A percentile compares a stretch with the other conserved stretches of the same genome.
Evolutionary conservation across 2,888 invertebrate species (phyloP).

Genomic region (Chromoteleia sp.): DNA sequence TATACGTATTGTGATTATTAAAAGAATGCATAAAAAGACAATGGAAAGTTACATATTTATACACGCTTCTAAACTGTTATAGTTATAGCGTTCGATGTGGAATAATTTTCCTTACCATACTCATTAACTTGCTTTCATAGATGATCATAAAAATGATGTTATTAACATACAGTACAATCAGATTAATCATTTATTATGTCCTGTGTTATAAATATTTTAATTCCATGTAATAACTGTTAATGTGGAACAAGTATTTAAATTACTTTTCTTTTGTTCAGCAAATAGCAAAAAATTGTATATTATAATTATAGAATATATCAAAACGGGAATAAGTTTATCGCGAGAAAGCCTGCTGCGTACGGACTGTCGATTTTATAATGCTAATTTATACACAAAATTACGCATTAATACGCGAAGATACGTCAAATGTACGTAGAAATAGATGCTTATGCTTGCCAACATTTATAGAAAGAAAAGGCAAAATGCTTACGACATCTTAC

Average conservation of each 20-base stretch:
- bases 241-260: slow-evolving; percentile 38
- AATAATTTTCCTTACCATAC: slow-evolving; percentile 31
- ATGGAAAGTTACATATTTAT: slow-evolving; percentile 48
- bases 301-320: slow-evolving; percentile 51
- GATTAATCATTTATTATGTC: slow-evolving; percentile 38
- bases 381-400: slow-evolving; percentile 61
- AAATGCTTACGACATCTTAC: background rate
- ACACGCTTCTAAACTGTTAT: slow-evolving; percentile 21
- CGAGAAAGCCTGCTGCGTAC: slow-evolving; percentile 22
- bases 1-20: slow-evolving; percentile 30
- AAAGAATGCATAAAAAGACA: slow-evolving; percentile 50
- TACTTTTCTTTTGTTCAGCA: slow-evolving; percentile 30
- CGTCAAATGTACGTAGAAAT: slow-evolving; percentile 37
- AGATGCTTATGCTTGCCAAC: slow-evolving; percentile 32
- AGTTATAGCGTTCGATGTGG: slow-evolving; percentile 19
- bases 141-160: slow-evolving; percentile 33
- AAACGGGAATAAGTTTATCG: slow-evolving; percentile 43
- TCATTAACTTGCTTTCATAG: slow-evolving; percentile 36
- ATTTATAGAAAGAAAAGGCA: slow-evolving; percentile 23
- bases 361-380: slow-evolving; percentile 36
- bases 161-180: slow-evolving; percentile 38
- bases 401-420: slow-evolving; percentile 57
- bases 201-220: slow-evolving; percentile 41
- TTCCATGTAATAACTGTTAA: slow-evolving; percentile 30
- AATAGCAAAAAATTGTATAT: slow-evolving; percentile 40